Evolutionary conservation across 2,797 vertebrate genomes (phyloP).

Genomic region (Euthynnus affinis): DNA sequence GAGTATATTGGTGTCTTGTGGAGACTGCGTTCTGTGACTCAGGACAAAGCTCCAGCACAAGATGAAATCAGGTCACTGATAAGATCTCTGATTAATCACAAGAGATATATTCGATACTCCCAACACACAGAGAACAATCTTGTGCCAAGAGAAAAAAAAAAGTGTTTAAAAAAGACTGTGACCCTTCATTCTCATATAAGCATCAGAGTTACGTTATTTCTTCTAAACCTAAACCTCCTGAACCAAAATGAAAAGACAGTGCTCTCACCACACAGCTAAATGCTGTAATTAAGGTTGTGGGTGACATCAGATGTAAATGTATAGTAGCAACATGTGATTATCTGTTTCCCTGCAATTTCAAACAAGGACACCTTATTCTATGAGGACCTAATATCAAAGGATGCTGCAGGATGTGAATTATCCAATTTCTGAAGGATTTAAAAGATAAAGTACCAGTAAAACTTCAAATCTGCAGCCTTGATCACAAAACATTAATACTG

Average conservation of each 20-base stretch:
- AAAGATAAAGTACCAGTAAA: not conserved
- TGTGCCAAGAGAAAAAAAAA: not conserved
- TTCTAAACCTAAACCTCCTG: not conserved
- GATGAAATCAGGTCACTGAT: constrained; percentile 27
- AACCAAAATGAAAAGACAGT: constrained; percentile 27
- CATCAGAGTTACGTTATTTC: constrained; percentile 7
- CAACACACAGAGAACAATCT: not conserved
- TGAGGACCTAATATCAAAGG: not conserved
- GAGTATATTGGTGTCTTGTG: not conserved
- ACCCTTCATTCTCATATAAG: constrained; percentile 4
- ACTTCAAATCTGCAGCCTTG: constrained; percentile 1
- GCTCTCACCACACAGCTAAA: constrained; percentile 23
- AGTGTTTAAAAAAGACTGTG: not conserved
- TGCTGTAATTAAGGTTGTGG: constrained; percentile 7
- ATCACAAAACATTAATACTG: not conserved
- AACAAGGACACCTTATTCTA: not conserved
- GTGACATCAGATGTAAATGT: constrained; percentile 13
- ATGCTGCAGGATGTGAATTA: not conserved
- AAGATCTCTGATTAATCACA: constrained; percentile 20
- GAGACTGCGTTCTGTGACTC: constrained; percentile 23
- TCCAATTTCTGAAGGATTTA: not conserved
- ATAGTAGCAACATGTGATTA: not conserved
- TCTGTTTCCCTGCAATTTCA: not conserved
- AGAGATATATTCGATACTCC: constrained; percentile 1
- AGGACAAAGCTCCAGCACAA: not conserved